A percentile compares a stretch with the other conserved stretches of the same genome.
phyloP scores from a whole-genome alignment of 2,797 vertebrate genomes.

The Choloepus didactylus region DNA sequence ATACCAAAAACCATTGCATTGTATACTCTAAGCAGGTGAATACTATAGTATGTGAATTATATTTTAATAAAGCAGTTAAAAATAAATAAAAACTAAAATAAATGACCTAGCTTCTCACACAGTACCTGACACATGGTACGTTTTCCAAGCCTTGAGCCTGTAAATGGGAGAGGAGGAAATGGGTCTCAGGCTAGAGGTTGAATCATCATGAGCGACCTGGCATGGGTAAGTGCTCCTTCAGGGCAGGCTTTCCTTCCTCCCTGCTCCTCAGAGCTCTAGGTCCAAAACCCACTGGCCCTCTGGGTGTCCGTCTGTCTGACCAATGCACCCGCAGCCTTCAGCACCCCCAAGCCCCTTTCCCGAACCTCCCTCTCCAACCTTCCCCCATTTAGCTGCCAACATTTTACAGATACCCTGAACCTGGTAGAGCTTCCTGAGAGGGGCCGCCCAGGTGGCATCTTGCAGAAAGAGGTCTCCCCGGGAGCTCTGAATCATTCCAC shows the following conservation, averaged over 20 bases:
- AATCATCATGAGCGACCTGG: neutral
- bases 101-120: neutral
- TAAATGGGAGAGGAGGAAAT: neutral
- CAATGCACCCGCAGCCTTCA: neutral
- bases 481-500: constrained; percentile 52
- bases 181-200: neutral
- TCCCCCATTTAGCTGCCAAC: neutral
- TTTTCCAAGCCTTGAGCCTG: neutral
- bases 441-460: neutral
- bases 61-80: neutral
- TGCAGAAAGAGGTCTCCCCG: neutral
- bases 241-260: neutral
- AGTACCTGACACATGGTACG: neutral
- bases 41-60: neutral
- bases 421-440: neutral
- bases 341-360: neutral
- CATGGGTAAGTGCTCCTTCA: neutral
- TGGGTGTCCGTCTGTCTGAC: neutral
- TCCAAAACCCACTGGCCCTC: neutral
- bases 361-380: neutral
- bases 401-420: neutral
- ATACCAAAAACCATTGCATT: neutral
- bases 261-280: fast-evolving
- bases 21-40: neutral
- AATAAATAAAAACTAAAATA: neutral